phyloP scores from a whole-genome alignment of 2,113 vertebrate genomes.

The Gnathonemus echidnorhynchus region DNA sequence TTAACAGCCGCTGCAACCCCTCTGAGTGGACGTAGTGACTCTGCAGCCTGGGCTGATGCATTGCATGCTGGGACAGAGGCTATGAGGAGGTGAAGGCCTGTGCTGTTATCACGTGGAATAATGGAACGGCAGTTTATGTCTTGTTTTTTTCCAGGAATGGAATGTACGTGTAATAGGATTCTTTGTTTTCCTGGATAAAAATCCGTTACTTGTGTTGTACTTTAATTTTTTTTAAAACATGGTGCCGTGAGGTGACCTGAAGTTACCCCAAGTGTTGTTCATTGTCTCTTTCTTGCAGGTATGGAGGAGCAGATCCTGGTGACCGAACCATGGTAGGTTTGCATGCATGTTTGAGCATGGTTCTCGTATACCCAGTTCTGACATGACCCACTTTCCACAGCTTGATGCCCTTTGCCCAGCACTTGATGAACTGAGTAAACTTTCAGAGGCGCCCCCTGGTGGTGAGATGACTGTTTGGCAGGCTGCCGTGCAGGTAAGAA shows the following conservation, averaged over 20 bases:
- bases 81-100: conserved; percentile 71
- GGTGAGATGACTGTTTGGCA: conserved; percentile 56
- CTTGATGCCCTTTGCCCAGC: conserved; percentile 85
- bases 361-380: background rate
- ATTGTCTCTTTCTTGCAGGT: conserved; percentile 47
- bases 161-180: background rate
- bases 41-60: conserved; percentile 69
- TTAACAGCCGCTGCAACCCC: conserved; percentile 73
- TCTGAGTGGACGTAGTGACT: conserved; percentile 47
- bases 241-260: background rate
- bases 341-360: background rate
- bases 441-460: conserved; percentile 49
- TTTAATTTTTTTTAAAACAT: background rate
- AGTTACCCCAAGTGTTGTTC: background rate
- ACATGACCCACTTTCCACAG: conserved; percentile 45
- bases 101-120: background rate
- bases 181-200: background rate
- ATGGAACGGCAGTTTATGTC: background rate
- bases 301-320: conserved; percentile 70
- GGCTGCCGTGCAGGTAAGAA: conserved; percentile 68
- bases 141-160: background rate
- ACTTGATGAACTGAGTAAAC: conserved; percentile 60
- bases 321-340: conserved; percentile 74
- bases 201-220: background rate
- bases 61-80: conserved; percentile 79